Evolutionary conservation across 1,140 invertebrate species (phyloP).

Genomic region (Cydia fagiglandana): DNA sequence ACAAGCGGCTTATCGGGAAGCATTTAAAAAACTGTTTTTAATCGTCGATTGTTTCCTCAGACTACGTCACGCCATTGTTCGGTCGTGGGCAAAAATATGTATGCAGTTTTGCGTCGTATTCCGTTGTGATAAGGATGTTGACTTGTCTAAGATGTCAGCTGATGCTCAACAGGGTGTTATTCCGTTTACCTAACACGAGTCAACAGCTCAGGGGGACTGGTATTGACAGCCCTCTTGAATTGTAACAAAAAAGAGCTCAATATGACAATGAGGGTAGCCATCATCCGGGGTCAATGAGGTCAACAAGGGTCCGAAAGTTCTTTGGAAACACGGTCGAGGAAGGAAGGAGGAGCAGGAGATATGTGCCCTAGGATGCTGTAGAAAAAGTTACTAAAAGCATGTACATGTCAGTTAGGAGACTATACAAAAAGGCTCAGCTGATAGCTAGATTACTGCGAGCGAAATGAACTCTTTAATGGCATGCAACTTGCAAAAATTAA

Average conservation of each 20-base stretch:
- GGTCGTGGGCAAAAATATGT: background rate
- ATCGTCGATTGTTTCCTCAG: conserved; percentile 67
- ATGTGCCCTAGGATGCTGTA: too few species aligned
- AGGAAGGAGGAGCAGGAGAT: too few species aligned
- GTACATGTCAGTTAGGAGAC: too few species aligned
- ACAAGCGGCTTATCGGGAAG: conserved; percentile 52
- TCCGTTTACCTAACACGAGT: background rate
- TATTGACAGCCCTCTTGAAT: background rate
- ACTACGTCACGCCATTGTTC: conserved; percentile 64
- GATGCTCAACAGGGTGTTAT: conserved; percentile 13
- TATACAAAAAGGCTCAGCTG: too few species aligned
- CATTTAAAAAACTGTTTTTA: conserved; percentile 71
- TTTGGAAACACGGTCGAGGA: too few species aligned
- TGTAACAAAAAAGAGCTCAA: background rate
- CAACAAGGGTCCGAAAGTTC: too few species aligned
- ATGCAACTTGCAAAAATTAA: too few species aligned
- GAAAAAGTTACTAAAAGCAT: too few species aligned
- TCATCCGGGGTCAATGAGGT: too few species aligned
- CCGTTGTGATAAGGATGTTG: background rate
- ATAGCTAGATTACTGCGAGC: too few species aligned
- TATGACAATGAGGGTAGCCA: too few species aligned
- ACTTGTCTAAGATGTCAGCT: background rate
- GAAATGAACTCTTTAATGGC: too few species aligned
- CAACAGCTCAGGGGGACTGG: background rate
- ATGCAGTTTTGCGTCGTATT: background rate